phyloP scores from a whole-genome alignment of 2,797 vertebrate species.

The Petrocephalus schoutedeni region DNA sequence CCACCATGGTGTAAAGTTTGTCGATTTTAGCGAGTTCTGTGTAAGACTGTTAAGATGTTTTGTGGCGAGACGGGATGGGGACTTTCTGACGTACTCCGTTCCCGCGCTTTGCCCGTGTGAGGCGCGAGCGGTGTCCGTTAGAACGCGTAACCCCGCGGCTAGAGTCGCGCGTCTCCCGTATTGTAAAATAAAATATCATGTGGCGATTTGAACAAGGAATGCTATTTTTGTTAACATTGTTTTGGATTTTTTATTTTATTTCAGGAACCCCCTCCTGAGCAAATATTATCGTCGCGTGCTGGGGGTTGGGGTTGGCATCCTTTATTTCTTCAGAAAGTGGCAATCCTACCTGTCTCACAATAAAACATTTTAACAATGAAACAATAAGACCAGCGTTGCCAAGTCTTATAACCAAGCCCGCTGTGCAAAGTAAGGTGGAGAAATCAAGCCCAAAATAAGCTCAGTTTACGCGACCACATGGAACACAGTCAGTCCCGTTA shows the following conservation, averaged over 20 bases:
- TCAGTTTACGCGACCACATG: neutral
- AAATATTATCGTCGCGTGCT: neutral
- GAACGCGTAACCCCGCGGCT: neutral
- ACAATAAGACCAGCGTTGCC: neutral
- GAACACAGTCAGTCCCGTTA: neutral
- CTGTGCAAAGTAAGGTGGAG: neutral
- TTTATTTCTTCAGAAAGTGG: neutral
- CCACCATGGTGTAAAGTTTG: neutral
- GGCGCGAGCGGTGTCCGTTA: neutral
- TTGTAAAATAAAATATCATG: neutral
- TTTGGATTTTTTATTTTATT: neutral
- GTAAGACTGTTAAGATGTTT: neutral
- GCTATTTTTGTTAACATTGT: neutral
- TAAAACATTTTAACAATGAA: neutral
- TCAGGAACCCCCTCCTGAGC: neutral
- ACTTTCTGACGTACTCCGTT: neutral
- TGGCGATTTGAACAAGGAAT: neutral
- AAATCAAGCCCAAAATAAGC: neutral
- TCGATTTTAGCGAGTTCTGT: neutral
- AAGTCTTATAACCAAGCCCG: neutral
- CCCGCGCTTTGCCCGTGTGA: neutral
- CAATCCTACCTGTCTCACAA: neutral
- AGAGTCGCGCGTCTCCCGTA: neutral
- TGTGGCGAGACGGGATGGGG: neutral
- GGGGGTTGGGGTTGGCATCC: neutral